These are phyloP conservation scores for Tanytarsus gracilentus DNA, from an alignment of 2,888 invertebrate species.

Conservation along the genomic window DNA sequence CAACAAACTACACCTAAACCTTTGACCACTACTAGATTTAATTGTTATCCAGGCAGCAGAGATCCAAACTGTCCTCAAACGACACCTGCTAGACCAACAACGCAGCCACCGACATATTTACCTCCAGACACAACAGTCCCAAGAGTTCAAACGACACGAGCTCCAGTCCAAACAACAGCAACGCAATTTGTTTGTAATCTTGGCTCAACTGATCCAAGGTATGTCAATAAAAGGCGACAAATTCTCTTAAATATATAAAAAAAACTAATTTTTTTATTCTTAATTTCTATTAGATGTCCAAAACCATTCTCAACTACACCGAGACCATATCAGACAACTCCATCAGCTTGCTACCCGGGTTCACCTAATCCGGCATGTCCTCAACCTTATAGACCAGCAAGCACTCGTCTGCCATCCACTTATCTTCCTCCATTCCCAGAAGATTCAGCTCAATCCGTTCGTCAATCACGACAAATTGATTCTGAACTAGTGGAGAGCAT, in stretches of 20 bases:
- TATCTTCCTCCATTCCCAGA: conserved; percentile 31
- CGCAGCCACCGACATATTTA: conserved; percentile 6
- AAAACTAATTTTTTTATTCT: too few species aligned
- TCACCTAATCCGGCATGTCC: conserved; percentile 35
- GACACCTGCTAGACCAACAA: conserved; percentile 30
- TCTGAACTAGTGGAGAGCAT: conserved; percentile 19
- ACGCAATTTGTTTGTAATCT: conserved; percentile 36
- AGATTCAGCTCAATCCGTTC: background rate
- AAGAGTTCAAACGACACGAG: conserved; percentile 32
- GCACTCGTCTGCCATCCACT: conserved; percentile 25
- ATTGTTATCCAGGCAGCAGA: conserved; percentile 44
- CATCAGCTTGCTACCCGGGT: conserved; percentile 39
- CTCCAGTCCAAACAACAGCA: conserved; percentile 32
- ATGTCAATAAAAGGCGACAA: too few species aligned
- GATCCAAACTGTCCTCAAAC: conserved; percentile 41
- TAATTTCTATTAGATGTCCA: too few species aligned
- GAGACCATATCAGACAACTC: conserved; percentile 31
- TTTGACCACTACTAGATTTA: conserved; percentile 32
- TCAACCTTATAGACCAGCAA: conserved; percentile 19
- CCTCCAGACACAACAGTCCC: background rate
- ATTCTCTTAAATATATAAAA: too few species aligned
- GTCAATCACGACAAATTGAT: conserved; percentile 17
- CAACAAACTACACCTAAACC: conserved; percentile 36
- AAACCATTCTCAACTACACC: conserved; percentile 30
- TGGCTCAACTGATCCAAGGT: conserved; percentile 38